A percentile compares a stretch with the other conserved stretches of the same genome.
phyloP scores from a whole-genome alignment of 2,113 vertebrate genomes.

The Caranx melampygus region DNA sequence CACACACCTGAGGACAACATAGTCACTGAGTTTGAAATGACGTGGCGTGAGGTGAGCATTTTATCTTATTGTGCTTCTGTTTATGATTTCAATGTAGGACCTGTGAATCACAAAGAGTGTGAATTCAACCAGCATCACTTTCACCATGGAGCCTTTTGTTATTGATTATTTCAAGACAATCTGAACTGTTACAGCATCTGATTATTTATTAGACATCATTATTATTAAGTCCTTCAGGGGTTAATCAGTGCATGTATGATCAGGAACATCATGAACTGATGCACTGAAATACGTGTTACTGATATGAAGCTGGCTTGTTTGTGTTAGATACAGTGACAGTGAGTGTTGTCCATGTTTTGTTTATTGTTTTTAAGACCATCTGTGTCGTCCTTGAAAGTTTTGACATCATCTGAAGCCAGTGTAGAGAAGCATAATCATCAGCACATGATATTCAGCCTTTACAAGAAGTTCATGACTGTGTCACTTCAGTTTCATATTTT shows the following conservation, averaged over 20 bases:
- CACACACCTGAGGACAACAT: neutral
- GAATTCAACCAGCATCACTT: neutral
- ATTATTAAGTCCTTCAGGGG: too few relatives aligned
- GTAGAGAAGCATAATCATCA: neutral
- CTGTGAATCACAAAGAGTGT: neutral
- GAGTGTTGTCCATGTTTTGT: neutral
- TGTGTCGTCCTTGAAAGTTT: neutral
- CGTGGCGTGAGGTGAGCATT: constrained; percentile 81
- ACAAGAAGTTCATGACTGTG: neutral
- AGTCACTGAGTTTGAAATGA: constrained; percentile 66
- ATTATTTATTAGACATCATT: too few relatives aligned
- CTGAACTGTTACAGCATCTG: neutral
- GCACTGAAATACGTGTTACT: neutral
- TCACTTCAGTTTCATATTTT: neutral
- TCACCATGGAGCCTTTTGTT: neutral
- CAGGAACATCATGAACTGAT: neutral
- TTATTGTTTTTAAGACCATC: neutral
- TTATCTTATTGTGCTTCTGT: neutral
- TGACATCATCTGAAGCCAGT: neutral
- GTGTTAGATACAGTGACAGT: neutral
- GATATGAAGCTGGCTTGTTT: neutral
- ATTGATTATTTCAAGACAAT: neutral
- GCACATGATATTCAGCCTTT: neutral
- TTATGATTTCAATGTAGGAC: neutral
- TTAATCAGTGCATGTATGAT: neutral